Evolutionary conservation across 2,113 vertebrate species (phyloP).

Genomic region (Todiramphus saurophagus): DNA sequence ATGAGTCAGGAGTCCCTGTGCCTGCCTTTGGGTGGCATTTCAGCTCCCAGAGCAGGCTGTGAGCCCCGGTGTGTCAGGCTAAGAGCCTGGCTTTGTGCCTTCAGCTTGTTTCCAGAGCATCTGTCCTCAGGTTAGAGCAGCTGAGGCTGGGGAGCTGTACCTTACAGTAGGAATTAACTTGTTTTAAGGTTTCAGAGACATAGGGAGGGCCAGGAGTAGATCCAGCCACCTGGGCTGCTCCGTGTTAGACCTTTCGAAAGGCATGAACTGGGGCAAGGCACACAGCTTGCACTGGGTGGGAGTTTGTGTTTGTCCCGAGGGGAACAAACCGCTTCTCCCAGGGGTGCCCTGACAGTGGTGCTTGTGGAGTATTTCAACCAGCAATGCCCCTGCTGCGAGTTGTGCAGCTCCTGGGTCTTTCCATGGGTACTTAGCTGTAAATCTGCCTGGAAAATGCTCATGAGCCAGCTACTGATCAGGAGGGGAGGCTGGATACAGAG

Average conservation of each 20-base stretch:
- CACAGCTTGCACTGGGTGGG: background rate
- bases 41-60: background rate
- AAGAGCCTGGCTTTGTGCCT: background rate
- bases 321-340: background rate
- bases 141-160: background rate
- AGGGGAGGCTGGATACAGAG: background rate
- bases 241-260: background rate
- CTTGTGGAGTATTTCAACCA: no score
- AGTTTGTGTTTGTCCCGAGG: accelerated
- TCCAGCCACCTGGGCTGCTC: background rate
- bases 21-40: background rate
- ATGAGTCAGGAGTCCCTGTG: background rate
- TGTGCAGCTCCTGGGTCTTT: no score
- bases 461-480: background rate
- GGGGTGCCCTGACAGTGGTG: background rate
- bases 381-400: background rate
- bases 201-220: background rate
- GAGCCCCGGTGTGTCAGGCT: background rate
- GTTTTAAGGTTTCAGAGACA: background rate
- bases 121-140: background rate
- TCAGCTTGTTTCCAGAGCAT: background rate
- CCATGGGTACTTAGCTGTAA: background rate
- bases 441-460: background rate
- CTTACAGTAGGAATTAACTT: background rate
- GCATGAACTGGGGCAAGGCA: background rate